phyloP scores from a whole-genome alignment of 92 coral and sea anemone genomes.

The Bergia puertoricense region DNA sequence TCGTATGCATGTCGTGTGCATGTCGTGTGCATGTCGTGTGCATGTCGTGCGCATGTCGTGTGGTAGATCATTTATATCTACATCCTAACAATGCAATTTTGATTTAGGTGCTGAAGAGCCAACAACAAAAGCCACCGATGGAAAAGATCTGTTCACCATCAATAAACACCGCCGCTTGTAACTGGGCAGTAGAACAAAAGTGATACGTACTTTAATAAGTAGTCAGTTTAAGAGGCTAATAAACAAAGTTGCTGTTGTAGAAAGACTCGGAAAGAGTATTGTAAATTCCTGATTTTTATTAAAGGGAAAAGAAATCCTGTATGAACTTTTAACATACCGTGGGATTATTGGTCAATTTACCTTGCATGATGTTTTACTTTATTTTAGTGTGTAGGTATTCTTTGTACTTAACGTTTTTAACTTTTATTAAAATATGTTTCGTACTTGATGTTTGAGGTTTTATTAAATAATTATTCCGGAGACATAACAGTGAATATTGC shows the following conservation, averaged over 20 bases:
- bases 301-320: not conserved
- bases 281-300: not conserved
- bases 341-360: not conserved
- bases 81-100: not conserved
- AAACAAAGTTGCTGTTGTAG: not conserved
- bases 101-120: conserved; percentile 3
- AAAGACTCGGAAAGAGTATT: not conserved
- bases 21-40: too few relatives aligned
- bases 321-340: not conserved
- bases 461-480: not conserved
- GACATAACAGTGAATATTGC: not conserved
- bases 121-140: not conserved
- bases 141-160: conserved; percentile 19
- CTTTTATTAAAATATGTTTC: not conserved
- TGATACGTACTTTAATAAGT: not conserved
- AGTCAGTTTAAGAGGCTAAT: not conserved
- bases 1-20: too few relatives aligned
- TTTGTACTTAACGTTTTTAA: not conserved
- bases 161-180: conserved; percentile 14
- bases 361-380: not conserved
- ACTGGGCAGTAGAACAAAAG: not conserved
- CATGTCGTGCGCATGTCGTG: too few relatives aligned
- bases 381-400: not conserved
- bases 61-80: too few relatives aligned
- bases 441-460: not conserved